phyloP scores from a whole-genome alignment of 2,797 vertebrate species.

The Leuciscus waleckii region DNA sequence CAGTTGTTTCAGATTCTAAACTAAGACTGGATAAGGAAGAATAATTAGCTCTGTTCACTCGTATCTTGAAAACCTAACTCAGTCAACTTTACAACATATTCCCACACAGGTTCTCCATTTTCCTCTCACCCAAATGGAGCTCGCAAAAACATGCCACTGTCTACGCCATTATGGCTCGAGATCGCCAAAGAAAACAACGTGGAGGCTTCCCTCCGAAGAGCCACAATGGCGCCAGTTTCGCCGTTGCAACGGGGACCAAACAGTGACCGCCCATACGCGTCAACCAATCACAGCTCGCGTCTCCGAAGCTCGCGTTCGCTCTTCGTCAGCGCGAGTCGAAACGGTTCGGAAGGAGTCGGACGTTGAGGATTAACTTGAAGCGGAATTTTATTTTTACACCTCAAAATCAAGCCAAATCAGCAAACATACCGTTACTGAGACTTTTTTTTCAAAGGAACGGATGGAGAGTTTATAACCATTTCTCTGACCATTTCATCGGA shows the following conservation, averaged over 20 bases:
- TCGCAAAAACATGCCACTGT: slow-evolving; percentile 29
- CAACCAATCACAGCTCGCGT: slow-evolving; percentile 71
- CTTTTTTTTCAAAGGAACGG: neutral
- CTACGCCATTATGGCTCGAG: slow-evolving; percentile 66
- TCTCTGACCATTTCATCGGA: slow-evolving; percentile 65
- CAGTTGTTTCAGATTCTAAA: neutral
- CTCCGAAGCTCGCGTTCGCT: slow-evolving; percentile 69
- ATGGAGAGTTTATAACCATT: slow-evolving; percentile 66
- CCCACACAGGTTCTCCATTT: slow-evolving; percentile 9
- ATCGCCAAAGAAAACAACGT: neutral
- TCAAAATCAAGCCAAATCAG: slow-evolving; percentile 46
- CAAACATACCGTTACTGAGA: neutral
- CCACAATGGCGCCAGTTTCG: slow-evolving; percentile 80
- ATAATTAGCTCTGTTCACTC: neutral
- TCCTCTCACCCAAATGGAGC: slow-evolving; percentile 32
- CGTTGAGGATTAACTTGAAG: slow-evolving; percentile 76
- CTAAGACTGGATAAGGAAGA: neutral
- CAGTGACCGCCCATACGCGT: slow-evolving; percentile 67
- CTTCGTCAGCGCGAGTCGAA: slow-evolving; percentile 74
- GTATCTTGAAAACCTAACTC: neutral
- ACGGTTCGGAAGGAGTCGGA: slow-evolving; percentile 74
- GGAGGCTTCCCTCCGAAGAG: slow-evolving; percentile 47
- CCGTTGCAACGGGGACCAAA: neutral
- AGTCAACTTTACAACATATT: neutral
- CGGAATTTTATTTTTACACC: slow-evolving; percentile 70